A percentile compares a stretch with the other conserved stretches of the same genome.
Evolutionary conservation across 2,797 vertebrate genomes (phyloP).

Genomic region (Sitta carolinensis): DNA sequence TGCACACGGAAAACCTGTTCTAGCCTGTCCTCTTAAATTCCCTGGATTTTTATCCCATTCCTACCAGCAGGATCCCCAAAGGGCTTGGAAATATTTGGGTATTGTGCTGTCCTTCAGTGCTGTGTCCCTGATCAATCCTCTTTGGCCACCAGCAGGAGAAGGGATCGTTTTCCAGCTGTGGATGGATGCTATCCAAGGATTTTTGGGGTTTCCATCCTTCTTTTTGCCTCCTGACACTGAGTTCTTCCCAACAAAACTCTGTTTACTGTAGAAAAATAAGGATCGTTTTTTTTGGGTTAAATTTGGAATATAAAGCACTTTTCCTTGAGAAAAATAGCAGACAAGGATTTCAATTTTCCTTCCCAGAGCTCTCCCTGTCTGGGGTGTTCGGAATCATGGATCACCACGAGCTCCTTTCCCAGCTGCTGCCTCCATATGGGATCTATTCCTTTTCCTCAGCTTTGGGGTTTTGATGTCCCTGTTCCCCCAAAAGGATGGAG

Average conservation of each 20-base stretch:
- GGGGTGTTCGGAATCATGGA: background rate
- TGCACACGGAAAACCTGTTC: background rate
- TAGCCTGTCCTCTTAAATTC: background rate
- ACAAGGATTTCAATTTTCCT: background rate
- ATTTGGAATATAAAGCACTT: background rate
- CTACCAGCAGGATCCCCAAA: background rate
- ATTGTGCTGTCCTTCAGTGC: background rate
- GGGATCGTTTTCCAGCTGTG: background rate
- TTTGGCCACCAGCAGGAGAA: background rate
- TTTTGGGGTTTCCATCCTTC: background rate
- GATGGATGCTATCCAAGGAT: background rate
- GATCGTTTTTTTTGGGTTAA: background rate
- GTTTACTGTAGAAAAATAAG: background rate
- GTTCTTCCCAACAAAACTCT: background rate
- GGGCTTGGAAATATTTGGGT: background rate
- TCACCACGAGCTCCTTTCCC: background rate
- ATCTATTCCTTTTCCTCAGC: background rate
- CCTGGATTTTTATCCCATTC: background rate
- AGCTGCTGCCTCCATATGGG: background rate
- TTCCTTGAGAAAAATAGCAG: background rate
- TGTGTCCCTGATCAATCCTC: background rate
- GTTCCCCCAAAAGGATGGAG: background rate
- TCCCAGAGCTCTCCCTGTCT: background rate
- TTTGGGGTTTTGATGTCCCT: background rate
- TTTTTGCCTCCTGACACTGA: background rate